Conservation (phyloP, 1,140 invertebrate genomes). For the Harlomillsia oculata region DNA sequence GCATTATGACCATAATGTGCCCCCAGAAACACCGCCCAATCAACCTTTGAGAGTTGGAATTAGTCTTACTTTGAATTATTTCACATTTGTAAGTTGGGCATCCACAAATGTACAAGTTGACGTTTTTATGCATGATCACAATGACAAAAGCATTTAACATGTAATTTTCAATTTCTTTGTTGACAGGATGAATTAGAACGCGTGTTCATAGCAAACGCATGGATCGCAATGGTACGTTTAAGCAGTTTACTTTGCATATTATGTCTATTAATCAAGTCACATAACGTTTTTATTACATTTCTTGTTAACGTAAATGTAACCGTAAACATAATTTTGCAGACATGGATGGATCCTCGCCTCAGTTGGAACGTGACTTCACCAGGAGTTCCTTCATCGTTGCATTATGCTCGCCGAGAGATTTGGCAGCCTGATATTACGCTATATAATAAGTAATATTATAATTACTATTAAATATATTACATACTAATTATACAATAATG, state of each 20-base stretch:
- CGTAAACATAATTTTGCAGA: conserved; percentile 34
- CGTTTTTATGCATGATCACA: not conserved
- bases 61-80: conserved; percentile 47
- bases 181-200: conserved; percentile 29
- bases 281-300: not conserved
- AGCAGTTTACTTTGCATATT: not conserved
- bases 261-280: not conserved
- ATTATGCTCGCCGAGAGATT: conserved; percentile 26
- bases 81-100: conserved; percentile 46
- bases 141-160: not conserved
- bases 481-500: too few species aligned
- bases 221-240: conserved; percentile 25
- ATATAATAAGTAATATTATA: conserved; percentile 36
- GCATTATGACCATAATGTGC: conserved; percentile 42
- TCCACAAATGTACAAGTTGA: not conserved
- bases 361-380: conserved; percentile 29
- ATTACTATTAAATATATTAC: too few species aligned
- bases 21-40: conserved; percentile 48
- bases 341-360: conserved; percentile 34
- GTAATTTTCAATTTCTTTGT: not conserved
- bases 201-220: conserved; percentile 25
- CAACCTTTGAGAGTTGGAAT: conserved; percentile 47
- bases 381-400: conserved; percentile 6
- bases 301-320: not conserved
- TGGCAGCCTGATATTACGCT: conserved; percentile 36